Base-by-base conservation (phyloP, 2,888 invertebrate species). In the Megastigmus dorsalis region DNA sequence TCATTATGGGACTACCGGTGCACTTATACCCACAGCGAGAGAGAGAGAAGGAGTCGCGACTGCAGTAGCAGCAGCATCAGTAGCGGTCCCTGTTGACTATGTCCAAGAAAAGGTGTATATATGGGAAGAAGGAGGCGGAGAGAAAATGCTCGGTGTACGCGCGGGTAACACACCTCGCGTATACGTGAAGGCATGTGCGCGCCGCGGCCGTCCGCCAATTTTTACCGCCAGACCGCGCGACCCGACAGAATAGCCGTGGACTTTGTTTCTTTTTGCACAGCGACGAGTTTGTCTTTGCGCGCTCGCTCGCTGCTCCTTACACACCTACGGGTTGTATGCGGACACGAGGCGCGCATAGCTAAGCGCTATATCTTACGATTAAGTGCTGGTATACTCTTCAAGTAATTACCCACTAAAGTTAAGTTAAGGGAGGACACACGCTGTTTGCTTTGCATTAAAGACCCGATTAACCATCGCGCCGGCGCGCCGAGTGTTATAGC, bases 121-220 rank as follows among this genome's bases (percentile, higher is more conserved):
- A n/a, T n/a, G n/a, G 36, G 18, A 38, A 52, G 38, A 55, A 43
- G 36, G 33, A 26, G 23, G n/a, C n/a, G 43, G 20, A 52, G 43
- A 62, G 62, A 30, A 36, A 20, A 54, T 33, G 55, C 28, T n/a
- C n/a, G 48, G 45, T 18, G 41, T n/a, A n/a, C n/a, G n/a, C n/a
- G n/a, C 55, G 15, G 33, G 20, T 50, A 60, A 50, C 38, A 50
- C 38, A 59, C 30, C 57, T 72, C 23, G n/a, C n/a, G n/a, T n/a
- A n/a, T 48, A 72, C 57, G 63, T 57, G 63, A 57, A 26, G 71
- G 71, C 20, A 72, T 72, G 65, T 41, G 69, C 68, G 36, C 15
- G 26, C 10, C 38, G 43, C 15, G 43, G n/a, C n/a, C 26, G 28
- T 18, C 28, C 23, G 33, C 30, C 9, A 48, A 68, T 45, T 57